Evolutionary conservation across 1,140 invertebrate genomes (phyloP).

Genomic region (Leptinotarsa texana): DNA sequence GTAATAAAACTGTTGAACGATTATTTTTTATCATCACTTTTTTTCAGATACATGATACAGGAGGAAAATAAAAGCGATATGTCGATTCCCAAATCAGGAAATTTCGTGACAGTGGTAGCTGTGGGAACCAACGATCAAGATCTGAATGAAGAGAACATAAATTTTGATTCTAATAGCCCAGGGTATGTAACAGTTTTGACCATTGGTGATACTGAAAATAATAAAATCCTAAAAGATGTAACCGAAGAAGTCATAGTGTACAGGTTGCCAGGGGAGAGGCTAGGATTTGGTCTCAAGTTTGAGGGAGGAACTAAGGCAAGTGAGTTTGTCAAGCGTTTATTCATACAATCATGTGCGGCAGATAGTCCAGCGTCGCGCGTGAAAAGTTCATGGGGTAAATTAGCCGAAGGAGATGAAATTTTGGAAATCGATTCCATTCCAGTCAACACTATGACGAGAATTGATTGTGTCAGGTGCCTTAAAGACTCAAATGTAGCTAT

Average conservation of each 20-base stretch:
- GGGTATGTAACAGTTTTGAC: slow-evolving; percentile 53
- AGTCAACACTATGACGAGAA: slow-evolving; percentile 78
- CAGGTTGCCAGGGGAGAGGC: slow-evolving; percentile 81
- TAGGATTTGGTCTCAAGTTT: slow-evolving; percentile 90
- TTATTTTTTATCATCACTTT: neutral
- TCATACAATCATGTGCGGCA: slow-evolving; percentile 86
- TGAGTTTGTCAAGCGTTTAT: slow-evolving; percentile 72
- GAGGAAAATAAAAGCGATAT: slow-evolving; percentile 30
- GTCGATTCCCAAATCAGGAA: slow-evolving; percentile 51
- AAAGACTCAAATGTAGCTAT: slow-evolving; percentile 84
- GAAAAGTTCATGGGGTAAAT: slow-evolving; percentile 75
- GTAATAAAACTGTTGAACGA: neutral
- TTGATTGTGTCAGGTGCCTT: slow-evolving; percentile 79
- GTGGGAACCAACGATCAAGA: slow-evolving; percentile 60
- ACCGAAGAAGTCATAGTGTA: slow-evolving; percentile 78
- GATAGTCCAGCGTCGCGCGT: slow-evolving; percentile 85
- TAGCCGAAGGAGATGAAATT: slow-evolving; percentile 86
- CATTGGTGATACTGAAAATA: slow-evolving; percentile 49
- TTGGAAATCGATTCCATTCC: slow-evolving; percentile 78
- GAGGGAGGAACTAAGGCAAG: slow-evolving; percentile 81
- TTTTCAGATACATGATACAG: slow-evolving; percentile 30
- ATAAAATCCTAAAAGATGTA: slow-evolving; percentile 48
- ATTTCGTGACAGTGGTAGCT: slow-evolving; percentile 72
- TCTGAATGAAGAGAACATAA: slow-evolving; percentile 47
- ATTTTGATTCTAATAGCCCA: slow-evolving; percentile 37